phyloP scores from a whole-genome alignment of 2,797 vertebrate genomes.

The Tokudaia muenninki region DNA sequence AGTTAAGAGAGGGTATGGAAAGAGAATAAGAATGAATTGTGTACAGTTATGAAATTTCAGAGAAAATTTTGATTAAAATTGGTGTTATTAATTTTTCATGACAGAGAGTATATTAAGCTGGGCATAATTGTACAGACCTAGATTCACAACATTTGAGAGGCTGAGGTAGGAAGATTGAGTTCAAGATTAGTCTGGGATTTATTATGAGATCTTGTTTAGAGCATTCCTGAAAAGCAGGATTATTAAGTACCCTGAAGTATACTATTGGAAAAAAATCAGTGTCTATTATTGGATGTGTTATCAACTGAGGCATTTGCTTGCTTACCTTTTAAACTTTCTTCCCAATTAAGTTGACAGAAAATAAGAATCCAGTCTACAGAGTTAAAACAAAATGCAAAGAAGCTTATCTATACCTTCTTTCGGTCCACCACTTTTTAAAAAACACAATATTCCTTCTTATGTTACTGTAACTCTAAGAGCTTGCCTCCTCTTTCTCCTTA shows the following conservation, averaged over 20 bases:
- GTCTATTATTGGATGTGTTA: not conserved
- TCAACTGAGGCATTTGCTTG: constrained; percentile 2
- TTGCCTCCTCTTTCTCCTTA: not conserved
- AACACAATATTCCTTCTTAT: not conserved
- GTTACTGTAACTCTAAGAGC: too few species aligned
- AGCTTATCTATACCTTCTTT: not conserved
- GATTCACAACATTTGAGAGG: not conserved
- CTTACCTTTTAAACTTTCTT: constrained; percentile 35
- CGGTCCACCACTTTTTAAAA: constrained; percentile 22
- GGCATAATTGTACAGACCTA: not conserved
- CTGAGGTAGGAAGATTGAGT: not conserved
- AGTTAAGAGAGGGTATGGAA: not conserved
- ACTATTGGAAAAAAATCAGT: not conserved
- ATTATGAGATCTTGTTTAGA: not conserved
- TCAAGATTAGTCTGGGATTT: not conserved
- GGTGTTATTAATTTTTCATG: not conserved
- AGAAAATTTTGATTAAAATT: not conserved
- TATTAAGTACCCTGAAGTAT: not conserved
- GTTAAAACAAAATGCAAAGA: not conserved
- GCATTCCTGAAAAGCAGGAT: not conserved
- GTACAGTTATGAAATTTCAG: not conserved
- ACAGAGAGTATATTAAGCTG: not conserved
- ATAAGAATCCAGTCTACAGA: not conserved
- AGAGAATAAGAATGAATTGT: not conserved
- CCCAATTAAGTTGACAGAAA: constrained; percentile 17